Base-by-base conservation (phyloP, 2,888 invertebrate species). In the Nemotelus nigrinus region DNA sequence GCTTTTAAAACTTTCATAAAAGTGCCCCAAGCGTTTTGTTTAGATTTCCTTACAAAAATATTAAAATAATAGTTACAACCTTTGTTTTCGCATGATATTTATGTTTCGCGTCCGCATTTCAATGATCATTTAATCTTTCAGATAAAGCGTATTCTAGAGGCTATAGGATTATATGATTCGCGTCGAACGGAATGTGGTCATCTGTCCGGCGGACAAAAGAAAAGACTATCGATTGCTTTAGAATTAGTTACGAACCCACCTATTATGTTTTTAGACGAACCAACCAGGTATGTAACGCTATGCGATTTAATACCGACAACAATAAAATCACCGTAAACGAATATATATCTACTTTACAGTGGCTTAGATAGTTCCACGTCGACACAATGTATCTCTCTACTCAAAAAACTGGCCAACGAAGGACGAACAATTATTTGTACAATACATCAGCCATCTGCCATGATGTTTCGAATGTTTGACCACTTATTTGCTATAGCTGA, bases 241-340 rank as follows among this genome's bases (percentile, higher is more conserved):
- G 97, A 98, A 88, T 89, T 98, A 82, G 92, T 97, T 81, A 95
- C 93, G 85, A 96, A 98, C 87, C 97, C 97, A 2, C 94, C 96
- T 1, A 91, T 97, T 70, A 93, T 97, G 92, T 96, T 97, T 85
- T 91, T 98, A 81, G 97, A 98, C 85, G 97, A 98, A 88, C 97
- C 97, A 44, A 97, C 96, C 50, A 96, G 95, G 96, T 96, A 89
- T 82, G 64, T 48, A n/a, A 63, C 10, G 3, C 63, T 43, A 63
- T 41, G 63, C 48, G 57, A 63, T 43, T 63, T 41, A 43, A 43
- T 63, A 41, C 41, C 1, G 3, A 63, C 5, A 39, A 63, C 4
- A 58, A n/a, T 58, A 53, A 7, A 7, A 7, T 53, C 10, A 53
- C 10, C 1, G 53, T 53, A 53, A 53, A 53, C 10, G 1, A 50